Evolutionary conservation across 1,140 invertebrate species (phyloP), one percentile per base, ranked within the genome.

Genomic region (Lepidostoma basale): DNA sequence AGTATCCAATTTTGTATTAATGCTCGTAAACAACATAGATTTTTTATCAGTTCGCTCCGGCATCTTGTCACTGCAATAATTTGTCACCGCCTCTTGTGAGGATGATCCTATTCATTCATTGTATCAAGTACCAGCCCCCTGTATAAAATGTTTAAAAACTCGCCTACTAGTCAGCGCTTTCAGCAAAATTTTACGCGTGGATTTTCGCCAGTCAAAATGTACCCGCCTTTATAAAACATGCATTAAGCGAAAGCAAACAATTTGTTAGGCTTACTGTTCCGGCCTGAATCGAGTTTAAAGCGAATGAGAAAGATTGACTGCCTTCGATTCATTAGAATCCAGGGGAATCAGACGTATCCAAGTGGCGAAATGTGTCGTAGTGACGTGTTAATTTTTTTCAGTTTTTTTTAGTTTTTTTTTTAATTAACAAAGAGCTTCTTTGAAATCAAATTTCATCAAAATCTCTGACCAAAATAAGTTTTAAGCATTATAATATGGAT

Each of bases 291-390:
- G 39, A 28, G 63, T 33, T 56, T 65, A 28, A 42, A 45, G 26
- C 59, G 39, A 47, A 28, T 59, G 52, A 59, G 25, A 67, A 59
- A 67, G 64, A 65, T 65, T 65, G 45, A 52, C 28, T 36, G 42
- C n/a, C 40, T 28, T 47, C 64, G 54, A 67, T 67, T 67, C 54
- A 67, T 67, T 67, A 59, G 39, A 45, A 56, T 54, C 42, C 49
- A 16, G 26, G 42, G 42, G 12, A 47, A 47, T 47, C 18, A 18
- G 44, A 10, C 3, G 10, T 40, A 40, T 40, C 36, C 16, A 12
- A 10, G n/a, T n/a, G n/a, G n/a, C n/a, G n/a, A n/a, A n/a, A n/a
- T n/a, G n/a, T n/a, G n/a, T n/a, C n/a, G n/a, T n/a, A n/a, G n/a
- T n/a, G n/a, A n/a, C n/a, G n/a, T n/a, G n/a, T n/a, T n/a, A n/a